Evolutionary conservation across 2,888 invertebrate genomes (phyloP).

Genomic region (Brachyptera putata): DNA sequence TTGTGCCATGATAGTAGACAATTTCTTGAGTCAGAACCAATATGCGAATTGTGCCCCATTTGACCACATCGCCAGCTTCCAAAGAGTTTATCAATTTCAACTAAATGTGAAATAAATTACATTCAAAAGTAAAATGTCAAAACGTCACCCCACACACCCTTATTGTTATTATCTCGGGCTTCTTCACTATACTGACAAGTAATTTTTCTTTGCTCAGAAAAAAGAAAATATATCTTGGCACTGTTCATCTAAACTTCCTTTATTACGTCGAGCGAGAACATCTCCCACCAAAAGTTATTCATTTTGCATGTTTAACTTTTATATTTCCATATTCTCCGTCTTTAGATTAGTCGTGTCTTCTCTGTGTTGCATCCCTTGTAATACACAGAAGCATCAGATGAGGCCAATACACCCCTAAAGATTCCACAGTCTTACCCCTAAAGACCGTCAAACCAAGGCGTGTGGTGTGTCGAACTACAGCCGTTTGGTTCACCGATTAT

Average conservation of each 20-base stretch:
- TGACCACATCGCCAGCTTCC: too few relatives aligned
- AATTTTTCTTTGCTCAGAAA: slow-evolving; percentile 8
- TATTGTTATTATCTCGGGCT: slow-evolving; percentile 1
- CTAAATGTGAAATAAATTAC: too few relatives aligned
- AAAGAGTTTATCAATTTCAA: too few relatives aligned
- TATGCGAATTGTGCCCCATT: too few relatives aligned
- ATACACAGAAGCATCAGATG: too few relatives aligned
- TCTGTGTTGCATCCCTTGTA: neutral
- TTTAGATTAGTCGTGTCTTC: slow-evolving; percentile 14
- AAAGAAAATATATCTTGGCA: slow-evolving; percentile 18
- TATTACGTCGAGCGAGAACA: slow-evolving; percentile 13
- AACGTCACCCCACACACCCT: neutral
- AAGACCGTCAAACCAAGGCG: neutral
- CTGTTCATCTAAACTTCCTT: slow-evolving; percentile 16
- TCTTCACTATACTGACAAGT: neutral
- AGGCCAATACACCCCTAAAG: too few relatives aligned
- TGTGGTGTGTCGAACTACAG: neutral
- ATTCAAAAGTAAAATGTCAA: too few relatives aligned
- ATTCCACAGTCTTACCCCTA: neutral
- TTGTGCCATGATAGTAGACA: too few relatives aligned
- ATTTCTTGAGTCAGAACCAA: too few relatives aligned
- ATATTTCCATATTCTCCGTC: slow-evolving; percentile 20
- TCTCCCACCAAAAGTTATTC: too few relatives aligned
- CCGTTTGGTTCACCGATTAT: slow-evolving; percentile 11
- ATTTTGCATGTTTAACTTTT: slow-evolving; percentile 22